phyloP scores from a whole-genome alignment of 2,888 invertebrate genomes.

The Netelia virgata region DNA sequence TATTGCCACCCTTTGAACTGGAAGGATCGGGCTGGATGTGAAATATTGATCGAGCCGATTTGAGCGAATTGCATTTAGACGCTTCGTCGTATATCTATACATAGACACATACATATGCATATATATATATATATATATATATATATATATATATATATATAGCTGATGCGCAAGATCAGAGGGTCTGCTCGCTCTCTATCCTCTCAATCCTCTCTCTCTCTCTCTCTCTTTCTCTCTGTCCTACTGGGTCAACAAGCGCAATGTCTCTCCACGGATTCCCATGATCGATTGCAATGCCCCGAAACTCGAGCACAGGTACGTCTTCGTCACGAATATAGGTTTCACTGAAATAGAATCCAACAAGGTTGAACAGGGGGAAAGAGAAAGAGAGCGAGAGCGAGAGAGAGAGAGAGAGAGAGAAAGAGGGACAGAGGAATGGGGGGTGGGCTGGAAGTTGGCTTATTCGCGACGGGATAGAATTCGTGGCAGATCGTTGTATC shows the following conservation, averaged over 20 bases:
- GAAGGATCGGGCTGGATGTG: constrained; percentile 14
- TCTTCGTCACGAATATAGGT: constrained; percentile 54
- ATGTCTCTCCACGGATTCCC: constrained; percentile 40
- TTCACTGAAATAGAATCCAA: constrained; percentile 52
- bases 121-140: background rate
- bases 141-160: background rate
- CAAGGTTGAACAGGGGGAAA: background rate
- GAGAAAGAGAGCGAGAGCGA: too few species aligned
- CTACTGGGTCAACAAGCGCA: constrained; percentile 53
- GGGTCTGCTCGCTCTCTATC: constrained; percentile 13
- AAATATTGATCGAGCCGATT: constrained; percentile 28
- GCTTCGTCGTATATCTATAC: constrained; percentile 1
- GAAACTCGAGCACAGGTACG: constrained; percentile 43
- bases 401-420: too few species aligned
- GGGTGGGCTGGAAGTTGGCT: background rate
- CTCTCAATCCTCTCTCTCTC: constrained; percentile 20
- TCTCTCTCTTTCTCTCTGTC: constrained; percentile 12
- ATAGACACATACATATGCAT: background rate
- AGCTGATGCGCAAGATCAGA: constrained; percentile 31
- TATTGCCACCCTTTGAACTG: constrained; percentile 19
- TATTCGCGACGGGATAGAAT: background rate
- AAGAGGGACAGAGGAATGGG: too few species aligned
- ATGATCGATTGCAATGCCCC: constrained; percentile 60
- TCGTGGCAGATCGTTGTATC: background rate
- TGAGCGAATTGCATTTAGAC: constrained; percentile 37